Evolutionary conservation across 2,113 vertebrate genomes (phyloP).

Genomic region (Lycocorax pyrrhopterus): DNA sequence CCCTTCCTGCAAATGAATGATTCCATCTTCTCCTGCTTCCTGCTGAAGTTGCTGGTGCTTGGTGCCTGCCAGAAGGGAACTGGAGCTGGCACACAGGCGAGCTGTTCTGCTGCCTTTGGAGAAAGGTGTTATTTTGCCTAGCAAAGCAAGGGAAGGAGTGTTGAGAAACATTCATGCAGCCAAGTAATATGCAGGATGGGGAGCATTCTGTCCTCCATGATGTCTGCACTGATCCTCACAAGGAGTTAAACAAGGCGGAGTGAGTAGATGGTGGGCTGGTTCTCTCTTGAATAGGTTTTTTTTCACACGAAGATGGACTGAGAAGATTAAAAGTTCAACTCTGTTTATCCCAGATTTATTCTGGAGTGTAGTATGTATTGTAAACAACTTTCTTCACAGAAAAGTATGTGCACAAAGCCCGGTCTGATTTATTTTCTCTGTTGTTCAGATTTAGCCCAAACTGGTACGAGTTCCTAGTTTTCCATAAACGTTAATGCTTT

Average conservation of each 20-base stretch:
- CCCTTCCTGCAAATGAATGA: neutral
- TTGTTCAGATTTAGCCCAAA: neutral
- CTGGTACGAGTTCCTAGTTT: neutral
- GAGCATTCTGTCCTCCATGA: neutral
- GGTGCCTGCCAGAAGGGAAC: neutral
- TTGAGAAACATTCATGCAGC: neutral
- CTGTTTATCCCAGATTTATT: neutral
- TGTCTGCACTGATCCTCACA: neutral
- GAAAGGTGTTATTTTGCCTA: neutral
- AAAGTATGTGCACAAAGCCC: neutral
- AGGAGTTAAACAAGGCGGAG: neutral
- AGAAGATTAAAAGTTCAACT: neutral
- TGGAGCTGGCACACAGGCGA: neutral
- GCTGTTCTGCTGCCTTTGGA: neutral
- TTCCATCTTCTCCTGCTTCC: neutral
- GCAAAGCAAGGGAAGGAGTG: neutral
- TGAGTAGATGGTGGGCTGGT: neutral
- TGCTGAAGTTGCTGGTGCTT: neutral
- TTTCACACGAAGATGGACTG: neutral
- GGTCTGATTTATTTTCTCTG: neutral
- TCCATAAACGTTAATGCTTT: neutral
- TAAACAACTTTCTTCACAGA: neutral
- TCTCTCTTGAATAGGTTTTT: neutral
- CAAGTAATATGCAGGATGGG: fast-evolving
- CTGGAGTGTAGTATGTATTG: neutral